A percentile compares a stretch with the other conserved stretches of the same genome.
phyloP scores from a whole-genome alignment of 2,888 invertebrate genomes.

The Neria commutata region DNA sequence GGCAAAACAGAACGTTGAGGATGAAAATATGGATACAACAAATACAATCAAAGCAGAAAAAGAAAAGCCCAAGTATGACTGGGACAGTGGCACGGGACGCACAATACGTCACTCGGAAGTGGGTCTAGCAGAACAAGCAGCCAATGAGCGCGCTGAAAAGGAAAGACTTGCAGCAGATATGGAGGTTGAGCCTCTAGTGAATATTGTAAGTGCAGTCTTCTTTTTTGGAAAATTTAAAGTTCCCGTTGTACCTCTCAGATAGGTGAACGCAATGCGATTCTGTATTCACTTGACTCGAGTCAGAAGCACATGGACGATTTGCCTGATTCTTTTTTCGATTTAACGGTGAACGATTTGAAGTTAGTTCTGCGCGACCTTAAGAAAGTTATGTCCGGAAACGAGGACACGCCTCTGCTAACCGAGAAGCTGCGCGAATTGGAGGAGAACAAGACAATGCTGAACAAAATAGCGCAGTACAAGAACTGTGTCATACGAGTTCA shows the following conservation, averaged over 20 bases:
- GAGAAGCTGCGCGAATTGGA: slow-evolving; percentile 68
- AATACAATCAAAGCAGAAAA: slow-evolving; percentile 9
- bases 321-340: slow-evolving; percentile 87
- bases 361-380: slow-evolving; percentile 76
- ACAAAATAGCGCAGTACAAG: slow-evolving; percentile 72
- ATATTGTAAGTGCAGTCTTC: slow-evolving; percentile 50
- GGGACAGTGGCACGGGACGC: slow-evolving; percentile 54
- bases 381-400: slow-evolving; percentile 68
- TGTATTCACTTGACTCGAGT: slow-evolving; percentile 71
- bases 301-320: slow-evolving; percentile 72
- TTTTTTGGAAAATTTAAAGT: neutral
- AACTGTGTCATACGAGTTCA: slow-evolving; percentile 81
- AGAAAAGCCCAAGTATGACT: slow-evolving; percentile 47
- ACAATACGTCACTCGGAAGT: slow-evolving; percentile 36
- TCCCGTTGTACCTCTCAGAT: slow-evolving; percentile 64
- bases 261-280: slow-evolving; percentile 76
- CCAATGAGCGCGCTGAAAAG: slow-evolving; percentile 10
- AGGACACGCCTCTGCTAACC: slow-evolving; percentile 78
- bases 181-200: slow-evolving; percentile 44
- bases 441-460: slow-evolving; percentile 65
- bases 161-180: slow-evolving; percentile 25
- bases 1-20: neutral
- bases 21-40: slow-evolving; percentile 1
- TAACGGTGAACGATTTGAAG: slow-evolving; percentile 82
- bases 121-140: slow-evolving; percentile 4